Conservation (phyloP, 2,797 vertebrate genomes). For the Iguana delicatissima region DNA sequence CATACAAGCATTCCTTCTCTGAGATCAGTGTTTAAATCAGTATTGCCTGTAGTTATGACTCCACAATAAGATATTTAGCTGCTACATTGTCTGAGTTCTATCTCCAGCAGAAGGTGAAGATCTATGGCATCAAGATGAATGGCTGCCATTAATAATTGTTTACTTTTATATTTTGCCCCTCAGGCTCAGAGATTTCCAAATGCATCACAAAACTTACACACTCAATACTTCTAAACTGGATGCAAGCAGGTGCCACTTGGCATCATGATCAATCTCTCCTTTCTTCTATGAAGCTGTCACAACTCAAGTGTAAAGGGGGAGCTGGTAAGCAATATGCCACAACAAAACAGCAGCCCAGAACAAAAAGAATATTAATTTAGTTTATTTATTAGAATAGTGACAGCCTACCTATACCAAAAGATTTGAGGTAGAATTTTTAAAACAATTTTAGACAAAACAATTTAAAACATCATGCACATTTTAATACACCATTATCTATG, state of each 20-base stretch:
- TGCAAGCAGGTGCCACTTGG: slow-evolving; percentile 1
- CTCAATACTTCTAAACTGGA: neutral
- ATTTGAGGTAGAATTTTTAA: neutral
- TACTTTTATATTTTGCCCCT: slow-evolving; percentile 32
- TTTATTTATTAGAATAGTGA: neutral
- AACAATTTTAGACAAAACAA: neutral
- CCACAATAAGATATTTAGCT: slow-evolving; percentile 11
- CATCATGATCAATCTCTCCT: slow-evolving; percentile 17
- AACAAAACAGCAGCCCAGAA: slow-evolving; percentile 30
- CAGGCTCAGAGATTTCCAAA: slow-evolving; percentile 32
- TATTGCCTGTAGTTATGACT: neutral
- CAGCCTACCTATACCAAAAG: neutral
- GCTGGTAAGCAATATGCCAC: neutral
- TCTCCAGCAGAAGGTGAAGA: neutral
- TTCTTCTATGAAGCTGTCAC: slow-evolving; percentile 9
- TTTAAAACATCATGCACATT: neutral
- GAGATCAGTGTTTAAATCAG: neutral
- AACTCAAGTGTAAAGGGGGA: slow-evolving; percentile 32
- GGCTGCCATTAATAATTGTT: slow-evolving; percentile 42
- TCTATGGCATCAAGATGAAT: slow-evolving; percentile 38
- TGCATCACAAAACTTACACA: slow-evolving; percentile 22
- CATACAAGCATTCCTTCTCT: neutral
- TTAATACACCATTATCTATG: too few relatives aligned
- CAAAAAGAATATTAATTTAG: neutral
- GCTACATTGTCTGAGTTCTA: neutral